Evolutionary conservation across 2,797 vertebrate species (phyloP).

Genomic region (Picus viridis): DNA sequence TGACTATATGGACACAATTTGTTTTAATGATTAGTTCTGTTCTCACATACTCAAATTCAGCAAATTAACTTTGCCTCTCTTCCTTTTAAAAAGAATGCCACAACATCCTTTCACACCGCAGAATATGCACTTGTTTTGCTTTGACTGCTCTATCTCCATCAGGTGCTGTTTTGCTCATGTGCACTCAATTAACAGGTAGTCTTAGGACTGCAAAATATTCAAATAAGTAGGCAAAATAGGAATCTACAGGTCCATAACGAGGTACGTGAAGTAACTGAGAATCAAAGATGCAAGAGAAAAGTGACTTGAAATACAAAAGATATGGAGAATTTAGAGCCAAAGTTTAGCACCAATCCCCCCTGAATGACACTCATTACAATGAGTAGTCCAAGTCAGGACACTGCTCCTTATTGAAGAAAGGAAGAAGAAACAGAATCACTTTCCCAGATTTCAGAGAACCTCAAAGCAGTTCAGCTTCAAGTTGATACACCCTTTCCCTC

Average conservation of each 20-base stretch:
- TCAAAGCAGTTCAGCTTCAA: fast-evolving
- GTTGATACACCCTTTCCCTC: fast-evolving
- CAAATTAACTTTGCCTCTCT: conserved; percentile 14
- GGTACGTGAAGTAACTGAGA: background rate
- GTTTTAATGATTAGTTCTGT: background rate
- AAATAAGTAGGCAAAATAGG: background rate
- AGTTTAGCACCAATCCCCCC: background rate
- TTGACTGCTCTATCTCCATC: background rate
- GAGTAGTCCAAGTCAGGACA: background rate
- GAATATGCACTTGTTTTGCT: background rate
- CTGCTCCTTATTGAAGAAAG: background rate
- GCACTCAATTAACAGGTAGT: background rate
- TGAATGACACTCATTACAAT: background rate
- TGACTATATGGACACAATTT: background rate
- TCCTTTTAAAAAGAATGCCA: background rate
- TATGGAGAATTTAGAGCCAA: background rate
- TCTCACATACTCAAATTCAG: conserved; percentile 9
- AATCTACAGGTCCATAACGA: background rate
- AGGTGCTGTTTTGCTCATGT: background rate
- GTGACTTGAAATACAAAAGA: background rate
- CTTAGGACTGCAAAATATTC: background rate
- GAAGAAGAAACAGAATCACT: background rate
- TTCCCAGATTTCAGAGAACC: background rate
- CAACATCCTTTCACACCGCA: background rate
- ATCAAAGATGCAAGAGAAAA: background rate